Evolutionary conservation across 1,140 invertebrate species (phyloP).

Genomic region (Aethina tumida): DNA sequence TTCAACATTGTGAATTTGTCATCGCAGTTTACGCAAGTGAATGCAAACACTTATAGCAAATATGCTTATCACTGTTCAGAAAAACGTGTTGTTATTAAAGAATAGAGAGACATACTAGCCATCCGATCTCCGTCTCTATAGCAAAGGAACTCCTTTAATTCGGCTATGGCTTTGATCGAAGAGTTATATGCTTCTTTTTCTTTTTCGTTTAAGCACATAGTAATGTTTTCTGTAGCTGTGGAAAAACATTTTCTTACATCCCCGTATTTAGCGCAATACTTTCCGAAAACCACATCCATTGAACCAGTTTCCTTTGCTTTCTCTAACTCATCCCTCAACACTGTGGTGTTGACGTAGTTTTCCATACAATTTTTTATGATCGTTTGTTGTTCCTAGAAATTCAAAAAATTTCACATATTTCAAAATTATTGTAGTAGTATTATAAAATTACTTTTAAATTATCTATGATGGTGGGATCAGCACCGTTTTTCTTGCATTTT

Average conservation of each 20-base stretch:
- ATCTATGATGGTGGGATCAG: constrained; percentile 4
- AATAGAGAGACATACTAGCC: constrained; percentile 49
- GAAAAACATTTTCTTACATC: no score
- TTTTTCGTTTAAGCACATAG: constrained; percentile 48
- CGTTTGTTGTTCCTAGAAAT: constrained; percentile 29
- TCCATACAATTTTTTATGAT: constrained; percentile 18
- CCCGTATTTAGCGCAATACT: constrained; percentile 56
- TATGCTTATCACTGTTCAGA: no score
- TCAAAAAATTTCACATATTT: constrained; percentile 6
- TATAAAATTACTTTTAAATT: constrained; percentile 3
- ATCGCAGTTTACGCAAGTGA: no score
- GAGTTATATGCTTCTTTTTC: constrained; percentile 49
- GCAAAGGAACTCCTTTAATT: constrained; percentile 60
- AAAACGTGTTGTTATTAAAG: no score
- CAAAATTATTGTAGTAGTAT: constrained; percentile 1
- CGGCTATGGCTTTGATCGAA: constrained; percentile 52
- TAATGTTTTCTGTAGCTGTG: constrained; percentile 51
- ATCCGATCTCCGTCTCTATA: constrained; percentile 70
- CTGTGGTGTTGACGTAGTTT: constrained; percentile 17
- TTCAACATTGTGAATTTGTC: no score
- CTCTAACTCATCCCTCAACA: constrained; percentile 48
- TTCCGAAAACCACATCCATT: constrained; percentile 55
- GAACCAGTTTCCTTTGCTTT: constrained; percentile 39
- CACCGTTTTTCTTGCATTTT: constrained; percentile 27
- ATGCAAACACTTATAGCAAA: no score